Evolutionary conservation across 2,113 vertebrate species (phyloP).

Genomic region (Rhinolophus ferrumequinum): DNA sequence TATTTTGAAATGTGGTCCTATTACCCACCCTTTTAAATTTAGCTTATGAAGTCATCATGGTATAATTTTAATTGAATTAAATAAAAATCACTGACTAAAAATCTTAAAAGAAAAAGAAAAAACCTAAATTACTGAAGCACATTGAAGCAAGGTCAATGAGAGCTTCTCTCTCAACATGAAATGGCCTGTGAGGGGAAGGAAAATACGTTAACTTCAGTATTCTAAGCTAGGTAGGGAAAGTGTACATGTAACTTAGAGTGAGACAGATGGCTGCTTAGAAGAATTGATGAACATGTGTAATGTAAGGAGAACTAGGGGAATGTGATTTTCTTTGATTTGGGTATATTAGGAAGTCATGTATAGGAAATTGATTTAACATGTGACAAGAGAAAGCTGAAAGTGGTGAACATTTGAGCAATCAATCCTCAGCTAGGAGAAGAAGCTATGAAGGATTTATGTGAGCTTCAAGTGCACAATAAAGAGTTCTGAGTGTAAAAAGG

Average conservation of each 20-base stretch:
- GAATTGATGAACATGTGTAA: background rate
- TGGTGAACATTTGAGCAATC: background rate
- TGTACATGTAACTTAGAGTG: background rate
- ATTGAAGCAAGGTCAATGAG: background rate
- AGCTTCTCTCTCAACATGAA: background rate
- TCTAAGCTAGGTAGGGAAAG: background rate
- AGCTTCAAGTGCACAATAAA: background rate
- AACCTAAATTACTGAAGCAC: background rate
- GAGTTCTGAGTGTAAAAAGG: background rate
- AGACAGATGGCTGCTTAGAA: background rate
- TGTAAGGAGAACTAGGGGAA: background rate
- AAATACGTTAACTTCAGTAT: background rate
- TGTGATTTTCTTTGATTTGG: background rate
- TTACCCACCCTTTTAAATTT: background rate
- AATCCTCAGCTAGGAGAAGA: background rate
- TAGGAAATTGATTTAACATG: background rate
- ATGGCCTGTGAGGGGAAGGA: background rate
- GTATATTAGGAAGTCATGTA: background rate
- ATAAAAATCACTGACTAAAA: conserved; percentile 14
- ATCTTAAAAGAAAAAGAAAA: background rate
- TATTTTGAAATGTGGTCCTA: conserved; percentile 28
- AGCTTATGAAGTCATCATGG: background rate
- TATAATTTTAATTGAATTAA: conserved; percentile 31
- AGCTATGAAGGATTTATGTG: background rate
- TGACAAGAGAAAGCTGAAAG: background rate